Conservation (phyloP, 2,888 invertebrate genomes). For the Scelioninae gen. 1 region DNA sequence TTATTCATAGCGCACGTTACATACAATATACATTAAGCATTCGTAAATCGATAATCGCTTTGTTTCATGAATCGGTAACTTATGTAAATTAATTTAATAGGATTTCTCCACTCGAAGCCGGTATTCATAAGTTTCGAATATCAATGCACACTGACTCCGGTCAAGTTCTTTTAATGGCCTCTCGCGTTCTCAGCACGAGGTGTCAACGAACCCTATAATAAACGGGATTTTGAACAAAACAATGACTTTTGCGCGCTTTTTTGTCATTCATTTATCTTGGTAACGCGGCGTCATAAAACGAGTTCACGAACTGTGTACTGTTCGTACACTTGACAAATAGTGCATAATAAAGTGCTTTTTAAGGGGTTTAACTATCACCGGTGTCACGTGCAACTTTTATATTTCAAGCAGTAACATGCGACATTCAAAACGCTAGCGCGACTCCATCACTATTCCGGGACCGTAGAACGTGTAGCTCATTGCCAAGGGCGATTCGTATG, state of each 20-base stretch:
- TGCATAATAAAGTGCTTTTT: slow-evolving; percentile 61
- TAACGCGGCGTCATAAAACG: slow-evolving; percentile 30
- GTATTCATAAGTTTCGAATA: slow-evolving; percentile 41
- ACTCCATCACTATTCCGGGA: slow-evolving; percentile 66
- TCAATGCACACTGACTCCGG: slow-evolving; percentile 23
- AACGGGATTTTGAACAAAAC: slow-evolving; percentile 27
- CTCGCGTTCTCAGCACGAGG: slow-evolving; percentile 23
- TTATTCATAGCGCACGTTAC: slow-evolving; percentile 37
- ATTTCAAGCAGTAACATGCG: slow-evolving; percentile 57
- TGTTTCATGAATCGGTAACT: slow-evolving; percentile 49
- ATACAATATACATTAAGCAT: slow-evolving; percentile 35
- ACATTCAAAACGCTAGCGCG: slow-evolving; percentile 62
- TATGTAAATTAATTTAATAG: slow-evolving; percentile 52
- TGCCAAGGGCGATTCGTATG: slow-evolving; percentile 71
- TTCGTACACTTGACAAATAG: slow-evolving; percentile 45
- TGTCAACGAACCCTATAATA: slow-evolving; percentile 30
- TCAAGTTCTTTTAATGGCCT: slow-evolving; percentile 24
- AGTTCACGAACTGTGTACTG: slow-evolving; percentile 13
- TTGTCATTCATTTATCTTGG: slow-evolving; percentile 27
- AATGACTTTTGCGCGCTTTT: slow-evolving; percentile 9
- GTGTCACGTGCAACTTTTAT: slow-evolving; percentile 63
- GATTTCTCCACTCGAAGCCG: slow-evolving; percentile 10
- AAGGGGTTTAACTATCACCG: slow-evolving; percentile 56
- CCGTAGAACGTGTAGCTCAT: slow-evolving; percentile 69
- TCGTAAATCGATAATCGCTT: slow-evolving; percentile 49